A percentile compares a stretch with the other conserved stretches of the same genome.
Evolutionary conservation across 1,140 invertebrate species (phyloP).

Genomic region (Tachypleus tridentatus): DNA sequence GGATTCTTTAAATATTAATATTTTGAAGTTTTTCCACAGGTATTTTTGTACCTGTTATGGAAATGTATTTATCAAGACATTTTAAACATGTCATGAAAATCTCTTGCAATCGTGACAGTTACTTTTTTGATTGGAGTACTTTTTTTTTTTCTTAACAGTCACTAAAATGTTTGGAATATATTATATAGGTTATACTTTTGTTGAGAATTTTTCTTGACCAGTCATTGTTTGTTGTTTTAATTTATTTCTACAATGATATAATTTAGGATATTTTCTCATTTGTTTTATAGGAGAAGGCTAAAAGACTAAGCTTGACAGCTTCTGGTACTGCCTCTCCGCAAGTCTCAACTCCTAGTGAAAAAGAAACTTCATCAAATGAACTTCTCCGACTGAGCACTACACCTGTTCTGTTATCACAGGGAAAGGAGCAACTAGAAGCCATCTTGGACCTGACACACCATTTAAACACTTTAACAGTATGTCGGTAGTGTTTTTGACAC

Average conservation of each 20-base stretch:
- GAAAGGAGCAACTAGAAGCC: conserved; percentile 13
- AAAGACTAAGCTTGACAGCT: no score
- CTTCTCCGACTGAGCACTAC: conserved; percentile 10
- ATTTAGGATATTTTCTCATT: not conserved
- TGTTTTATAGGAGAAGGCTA: no score
- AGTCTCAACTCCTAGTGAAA: conserved; percentile 10
- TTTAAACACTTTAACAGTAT: conserved; percentile 11
- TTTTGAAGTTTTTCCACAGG: not conserved
- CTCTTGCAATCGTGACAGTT: no score
- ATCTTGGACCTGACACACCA: conserved; percentile 16
- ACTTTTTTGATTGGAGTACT: no score
- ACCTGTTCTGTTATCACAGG: conserved; percentile 12
- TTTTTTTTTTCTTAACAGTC: no score
- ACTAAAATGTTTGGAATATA: no score
- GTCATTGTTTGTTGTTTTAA: no score
- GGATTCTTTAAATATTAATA: not conserved
- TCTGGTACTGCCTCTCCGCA: no score
- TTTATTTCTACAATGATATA: not conserved
- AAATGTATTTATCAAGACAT: no score
- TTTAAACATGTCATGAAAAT: no score
- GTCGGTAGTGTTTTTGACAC: not conserved
- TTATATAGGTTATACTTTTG: no score
- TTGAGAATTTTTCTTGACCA: no score
- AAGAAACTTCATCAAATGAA: conserved; percentile 1
- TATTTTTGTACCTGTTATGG: not conserved